A percentile compares a stretch with the other conserved stretches of the same genome.
Conservation (phyloP, 2,113 vertebrate genomes). For the Gasterosteus nipponicus region DNA sequence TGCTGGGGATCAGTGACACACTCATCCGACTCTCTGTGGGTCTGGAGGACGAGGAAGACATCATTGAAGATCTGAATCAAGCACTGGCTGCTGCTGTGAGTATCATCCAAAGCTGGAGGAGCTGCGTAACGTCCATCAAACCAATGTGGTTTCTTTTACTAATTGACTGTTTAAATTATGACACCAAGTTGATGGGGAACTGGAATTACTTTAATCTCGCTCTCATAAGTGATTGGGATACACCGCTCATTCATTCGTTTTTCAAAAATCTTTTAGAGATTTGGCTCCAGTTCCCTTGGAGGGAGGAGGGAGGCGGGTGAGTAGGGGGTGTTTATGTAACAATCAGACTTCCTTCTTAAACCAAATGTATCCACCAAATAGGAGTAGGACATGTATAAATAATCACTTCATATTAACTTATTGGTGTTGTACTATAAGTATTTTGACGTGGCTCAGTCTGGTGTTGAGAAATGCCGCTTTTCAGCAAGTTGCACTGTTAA, state of each 20-base stretch:
- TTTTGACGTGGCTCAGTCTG: background rate
- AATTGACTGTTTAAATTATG: background rate
- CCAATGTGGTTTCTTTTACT: background rate
- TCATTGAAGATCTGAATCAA: slow-evolving; percentile 88
- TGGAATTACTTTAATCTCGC: background rate
- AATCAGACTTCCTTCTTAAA: background rate
- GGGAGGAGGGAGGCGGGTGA: too few species aligned
- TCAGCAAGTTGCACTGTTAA: background rate
- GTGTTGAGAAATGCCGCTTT: background rate
- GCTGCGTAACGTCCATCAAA: background rate
- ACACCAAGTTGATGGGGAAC: background rate
- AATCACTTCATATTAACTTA: background rate
- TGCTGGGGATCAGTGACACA: slow-evolving; percentile 89
- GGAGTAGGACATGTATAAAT: background rate
- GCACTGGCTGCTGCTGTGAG: slow-evolving; percentile 89
- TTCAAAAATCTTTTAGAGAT: background rate
- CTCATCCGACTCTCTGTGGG: slow-evolving; percentile 91
- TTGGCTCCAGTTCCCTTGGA: too few species aligned
- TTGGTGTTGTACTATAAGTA: background rate
- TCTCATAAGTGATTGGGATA: background rate
- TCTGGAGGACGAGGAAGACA: slow-evolving; percentile 88
- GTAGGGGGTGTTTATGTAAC: too few species aligned
- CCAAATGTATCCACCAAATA: too few species aligned
- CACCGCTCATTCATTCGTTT: background rate
- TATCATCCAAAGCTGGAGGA: slow-evolving; percentile 6